Evolutionary conservation across 2,888 invertebrate genomes (phyloP), one percentile per base, ranked within the genome.

Genomic region (Agriopis leucophaearia): DNA sequence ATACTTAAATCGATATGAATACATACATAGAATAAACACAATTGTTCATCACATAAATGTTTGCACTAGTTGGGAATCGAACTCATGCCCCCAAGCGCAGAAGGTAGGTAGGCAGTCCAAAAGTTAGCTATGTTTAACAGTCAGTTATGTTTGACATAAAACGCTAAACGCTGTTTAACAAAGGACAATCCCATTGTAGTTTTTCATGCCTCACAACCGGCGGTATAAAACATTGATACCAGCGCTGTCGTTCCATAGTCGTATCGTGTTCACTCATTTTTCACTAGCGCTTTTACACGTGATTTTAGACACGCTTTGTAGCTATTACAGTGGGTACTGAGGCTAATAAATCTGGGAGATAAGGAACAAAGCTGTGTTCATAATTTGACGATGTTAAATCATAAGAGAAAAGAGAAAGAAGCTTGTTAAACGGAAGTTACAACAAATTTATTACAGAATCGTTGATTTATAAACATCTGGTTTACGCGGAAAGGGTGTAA

Each of bases 141-240:
- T n/a, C n/a, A n/a, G n/a, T n/a, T n/a, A 27, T 27, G 27, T 27
- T 27, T 27, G 5, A 27, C 27, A 27, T 10, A n/a, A 50, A 18
- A 50, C 35, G 16, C n/a, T n/a, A n/a, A n/a, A n/a, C n/a, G n/a
- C n/a, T n/a, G n/a, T n/a, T n/a, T n/a, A n/a, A 47, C 35, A 48
- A 40, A 59, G n/a, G 16, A 38, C 16, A 12, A 15, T 42, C n/a
- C 40, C 38, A 48, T 42, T 60, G 44, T 42, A 51, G 42, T 51
- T 51, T 58, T 57, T 52, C 51, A 40, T 36, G 7, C 36, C n/a
- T n/a, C 38, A 64, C 61, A 8, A 54, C 42, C 16, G 35, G 38
- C 40, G 44, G 10, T 58, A 66, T 67, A 62, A 67, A 67, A 67
- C 52, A 67, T 54, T 52, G 38, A 62, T 67, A 67, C 52, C 44